These are phyloP conservation scores for Megaceryle torquata DNA, from an alignment of 2,113 vertebrate genomes.

Conservation along the genomic window DNA sequence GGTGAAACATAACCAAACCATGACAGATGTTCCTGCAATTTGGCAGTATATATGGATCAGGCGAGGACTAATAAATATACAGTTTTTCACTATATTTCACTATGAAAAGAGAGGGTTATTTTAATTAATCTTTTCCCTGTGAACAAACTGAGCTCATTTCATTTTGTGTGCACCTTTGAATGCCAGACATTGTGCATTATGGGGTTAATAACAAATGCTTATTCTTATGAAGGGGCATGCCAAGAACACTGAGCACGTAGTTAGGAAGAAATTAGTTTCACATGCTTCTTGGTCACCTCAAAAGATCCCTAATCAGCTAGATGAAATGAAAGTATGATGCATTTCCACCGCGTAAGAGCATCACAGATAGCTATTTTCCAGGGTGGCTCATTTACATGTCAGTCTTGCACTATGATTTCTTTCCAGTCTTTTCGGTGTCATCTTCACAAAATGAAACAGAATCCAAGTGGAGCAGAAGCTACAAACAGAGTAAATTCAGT, in stretches of 20 bases:
- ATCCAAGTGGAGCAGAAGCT: conserved; percentile 48
- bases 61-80: not conserved
- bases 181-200: conserved; percentile 37
- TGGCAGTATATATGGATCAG: not conserved
- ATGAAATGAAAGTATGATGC: conserved; percentile 48
- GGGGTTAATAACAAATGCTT: conserved; percentile 59
- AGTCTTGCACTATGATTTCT: conserved; percentile 57
- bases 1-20: not conserved
- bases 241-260: conserved; percentile 46
- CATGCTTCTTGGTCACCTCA: conserved; percentile 61
- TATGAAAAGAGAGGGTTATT: not conserved
- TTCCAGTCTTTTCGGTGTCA: conserved; percentile 51
- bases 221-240: conserved; percentile 38
- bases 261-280: conserved; percentile 65
- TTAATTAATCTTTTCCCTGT: not conserved
- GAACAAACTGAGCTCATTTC: not conserved
- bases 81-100: not conserved
- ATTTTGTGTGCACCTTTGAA: not conserved
- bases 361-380: conserved; percentile 38
- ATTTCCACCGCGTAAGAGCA: conserved; percentile 40
- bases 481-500: conserved; percentile 60
- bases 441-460: conserved; percentile 59
- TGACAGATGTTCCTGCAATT: not conserved
- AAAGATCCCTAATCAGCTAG: conserved; percentile 57
- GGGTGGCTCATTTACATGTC: conserved; percentile 43